Evolutionary conservation across 2,888 invertebrate species (phyloP).

Genomic region (Dasypogon diadema): DNA sequence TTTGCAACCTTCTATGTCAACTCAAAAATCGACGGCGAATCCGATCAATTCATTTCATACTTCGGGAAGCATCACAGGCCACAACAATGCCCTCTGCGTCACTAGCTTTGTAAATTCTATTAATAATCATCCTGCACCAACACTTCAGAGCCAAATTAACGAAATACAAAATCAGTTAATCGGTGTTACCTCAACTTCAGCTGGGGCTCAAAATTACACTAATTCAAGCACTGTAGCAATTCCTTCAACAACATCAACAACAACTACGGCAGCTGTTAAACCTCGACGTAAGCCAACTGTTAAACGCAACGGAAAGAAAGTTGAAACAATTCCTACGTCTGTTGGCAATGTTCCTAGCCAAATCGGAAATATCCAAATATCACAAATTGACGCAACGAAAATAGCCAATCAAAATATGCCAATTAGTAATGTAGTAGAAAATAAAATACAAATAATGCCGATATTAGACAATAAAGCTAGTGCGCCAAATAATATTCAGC

Average conservation of each 20-base stretch:
- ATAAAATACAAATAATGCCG: slow-evolving; percentile 69
- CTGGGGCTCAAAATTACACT: slow-evolving; percentile 8
- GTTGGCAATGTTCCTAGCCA: slow-evolving; percentile 67
- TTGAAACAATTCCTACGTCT: slow-evolving; percentile 59
- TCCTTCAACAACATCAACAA: slow-evolving; percentile 30
- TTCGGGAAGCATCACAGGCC: slow-evolving; percentile 44
- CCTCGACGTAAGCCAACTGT: slow-evolving; percentile 66
- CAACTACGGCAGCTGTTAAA: slow-evolving; percentile 63
- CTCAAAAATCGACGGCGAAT: slow-evolving; percentile 53
- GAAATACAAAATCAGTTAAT: slow-evolving; percentile 59
- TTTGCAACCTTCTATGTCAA: slow-evolving; percentile 51
- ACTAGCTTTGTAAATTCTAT: slow-evolving; percentile 57
- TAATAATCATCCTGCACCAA: slow-evolving; percentile 56
- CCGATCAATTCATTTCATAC: slow-evolving; percentile 20
- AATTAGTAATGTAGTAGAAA: slow-evolving; percentile 66
- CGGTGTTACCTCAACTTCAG: slow-evolving; percentile 53
- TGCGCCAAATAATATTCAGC: slow-evolving; percentile 60
- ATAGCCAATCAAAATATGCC: slow-evolving; percentile 61
- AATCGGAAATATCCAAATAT: slow-evolving; percentile 69
- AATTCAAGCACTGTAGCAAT: not conserved
- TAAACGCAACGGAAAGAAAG: slow-evolving; percentile 65
- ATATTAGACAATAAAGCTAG: slow-evolving; percentile 61
- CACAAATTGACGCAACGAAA: slow-evolving; percentile 65
- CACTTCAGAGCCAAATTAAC: slow-evolving; percentile 59
- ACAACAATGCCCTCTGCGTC: slow-evolving; percentile 47